Conservation (phyloP, 2,888 invertebrate species). For the Drosophila antonietae region DNA sequence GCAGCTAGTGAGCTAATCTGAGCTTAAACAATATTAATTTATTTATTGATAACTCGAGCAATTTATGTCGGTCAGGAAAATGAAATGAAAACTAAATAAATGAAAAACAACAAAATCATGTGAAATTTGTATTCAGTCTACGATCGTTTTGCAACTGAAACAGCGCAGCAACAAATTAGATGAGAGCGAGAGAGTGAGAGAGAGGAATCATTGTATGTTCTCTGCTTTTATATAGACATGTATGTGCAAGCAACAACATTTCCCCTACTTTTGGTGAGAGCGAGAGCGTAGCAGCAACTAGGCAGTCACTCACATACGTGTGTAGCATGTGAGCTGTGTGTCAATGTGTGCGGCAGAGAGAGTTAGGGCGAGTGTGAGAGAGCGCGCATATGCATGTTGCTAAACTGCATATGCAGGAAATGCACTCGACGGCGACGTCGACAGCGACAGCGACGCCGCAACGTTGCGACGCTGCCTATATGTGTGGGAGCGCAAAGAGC, state of each 20-base stretch:
- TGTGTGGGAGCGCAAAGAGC: constrained; percentile 47
- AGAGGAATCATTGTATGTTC: constrained; percentile 1
- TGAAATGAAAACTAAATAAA: neutral
- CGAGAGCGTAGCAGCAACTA: constrained; percentile 29
- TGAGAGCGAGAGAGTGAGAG: neutral
- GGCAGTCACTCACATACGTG: constrained; percentile 33
- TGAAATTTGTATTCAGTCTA: constrained; percentile 19
- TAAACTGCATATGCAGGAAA: constrained; percentile 68
- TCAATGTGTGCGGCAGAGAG: constrained; percentile 4
- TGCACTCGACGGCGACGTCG: constrained; percentile 48
- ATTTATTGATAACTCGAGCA: constrained; percentile 43
- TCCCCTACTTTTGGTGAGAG: constrained; percentile 78
- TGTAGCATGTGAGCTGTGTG: constrained; percentile 17
- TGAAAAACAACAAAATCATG: neutral
- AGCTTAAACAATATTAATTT: constrained; percentile 4
- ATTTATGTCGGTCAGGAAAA: constrained; percentile 36
- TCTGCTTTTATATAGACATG: constrained; percentile 5
- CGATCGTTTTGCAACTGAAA: constrained; percentile 37
- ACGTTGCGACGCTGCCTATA: constrained; percentile 22
- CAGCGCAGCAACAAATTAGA: constrained; percentile 12
- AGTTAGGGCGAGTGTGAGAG: constrained; percentile 27
- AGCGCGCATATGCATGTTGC: constrained; percentile 55
- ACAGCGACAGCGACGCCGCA: constrained; percentile 6
- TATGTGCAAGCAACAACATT: constrained; percentile 58
- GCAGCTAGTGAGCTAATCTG: constrained; percentile 28